Evolutionary conservation across 2,888 invertebrate species (phyloP), one percentile per base, ranked within the genome.

Genomic region (Acanthopleura granulata): DNA sequence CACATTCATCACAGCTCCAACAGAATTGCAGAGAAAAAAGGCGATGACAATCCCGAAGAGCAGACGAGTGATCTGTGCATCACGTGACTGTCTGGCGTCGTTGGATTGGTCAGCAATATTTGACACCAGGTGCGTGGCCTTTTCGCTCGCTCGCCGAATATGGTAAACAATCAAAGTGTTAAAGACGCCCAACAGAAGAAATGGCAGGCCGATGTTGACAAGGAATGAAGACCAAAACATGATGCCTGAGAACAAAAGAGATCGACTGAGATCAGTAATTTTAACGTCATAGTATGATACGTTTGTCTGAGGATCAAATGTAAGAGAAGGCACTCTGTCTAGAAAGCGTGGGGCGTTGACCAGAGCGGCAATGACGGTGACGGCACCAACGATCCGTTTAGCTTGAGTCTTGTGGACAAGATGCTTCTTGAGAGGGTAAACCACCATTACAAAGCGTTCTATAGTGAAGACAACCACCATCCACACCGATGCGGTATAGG

Each of bases 161-260:
- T 27, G 22, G 22, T 16, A 15, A 27, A 66, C 25, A 22, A 66
- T 27, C 18, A 27, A 6, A 3, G 66, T 66, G 66, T 66, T 66
- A 25, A 66, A 27, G 25, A 15, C 16, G 22, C 25, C 66, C 22
- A 66, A 22, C 16, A 66, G 22, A 25, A 66, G 22, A 25, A 66
- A 66, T 27, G 66, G 66, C 16, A 66, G 6, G 6, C 4, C 29
- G 25, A 66, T 66, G 66, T 18, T 27, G 16, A 15, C 12, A 6
- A 27, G 1, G 66, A 66, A 66, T 22, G 66, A 66, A 9, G 25
- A 16, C 66, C 66, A 66, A 27, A 66, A 66, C 22, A 22, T 66
- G 66, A 27, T 16, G 22, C 22, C 6, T 15, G 25, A 6, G 29
- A 27, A 66, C 1, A 6, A 27, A 1, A 6, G 6, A 25, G 6